A percentile compares a stretch with the other conserved stretches of the same genome.
Evolutionary conservation across 1,140 invertebrate genomes (phyloP).

Genomic region (Drosophila pseudoobscura): DNA sequence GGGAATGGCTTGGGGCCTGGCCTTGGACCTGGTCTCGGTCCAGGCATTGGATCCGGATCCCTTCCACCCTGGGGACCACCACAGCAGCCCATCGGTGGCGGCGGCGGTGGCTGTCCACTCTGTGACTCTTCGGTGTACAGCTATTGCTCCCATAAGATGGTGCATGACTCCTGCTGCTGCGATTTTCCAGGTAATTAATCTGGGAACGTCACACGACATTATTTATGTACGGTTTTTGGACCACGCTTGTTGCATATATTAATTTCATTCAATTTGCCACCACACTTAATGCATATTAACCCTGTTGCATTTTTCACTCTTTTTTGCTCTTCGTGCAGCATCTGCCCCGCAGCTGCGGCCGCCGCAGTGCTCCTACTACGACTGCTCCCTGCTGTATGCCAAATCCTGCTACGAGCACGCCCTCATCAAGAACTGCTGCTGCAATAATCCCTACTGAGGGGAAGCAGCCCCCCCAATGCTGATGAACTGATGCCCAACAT

Average conservation of each 20-base stretch:
- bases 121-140: constrained; percentile 90
- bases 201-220: constrained; percentile 4
- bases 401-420: constrained; percentile 89
- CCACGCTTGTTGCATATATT: constrained; percentile 28
- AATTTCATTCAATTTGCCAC: constrained; percentile 42
- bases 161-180: constrained; percentile 90
- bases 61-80: constrained; percentile 2
- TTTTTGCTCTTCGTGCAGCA: constrained; percentile 16
- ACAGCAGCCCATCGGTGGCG: not conserved
- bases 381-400: constrained; percentile 89
- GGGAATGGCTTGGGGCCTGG: constrained; percentile 40
- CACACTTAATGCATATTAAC: constrained; percentile 24
- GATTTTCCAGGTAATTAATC: constrained; percentile 84
- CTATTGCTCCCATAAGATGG: constrained; percentile 89
- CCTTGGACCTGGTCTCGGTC: constrained; percentile 4
- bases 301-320: constrained; percentile 1
- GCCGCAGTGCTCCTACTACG: constrained; percentile 86
- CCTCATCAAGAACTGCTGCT: constrained; percentile 89
- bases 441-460: constrained; percentile 84
- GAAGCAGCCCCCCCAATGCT: not conserved
- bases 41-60: too few relatives aligned
- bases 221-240: constrained; percentile 45
- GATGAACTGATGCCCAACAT: too few relatives aligned
- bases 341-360: constrained; percentile 70
- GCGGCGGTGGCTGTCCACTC: constrained; percentile 85